Evolutionary conservation across 2,888 invertebrate genomes (phyloP), one percentile per base, ranked within the genome.

Genomic region (Cerceris ruficornis): DNA sequence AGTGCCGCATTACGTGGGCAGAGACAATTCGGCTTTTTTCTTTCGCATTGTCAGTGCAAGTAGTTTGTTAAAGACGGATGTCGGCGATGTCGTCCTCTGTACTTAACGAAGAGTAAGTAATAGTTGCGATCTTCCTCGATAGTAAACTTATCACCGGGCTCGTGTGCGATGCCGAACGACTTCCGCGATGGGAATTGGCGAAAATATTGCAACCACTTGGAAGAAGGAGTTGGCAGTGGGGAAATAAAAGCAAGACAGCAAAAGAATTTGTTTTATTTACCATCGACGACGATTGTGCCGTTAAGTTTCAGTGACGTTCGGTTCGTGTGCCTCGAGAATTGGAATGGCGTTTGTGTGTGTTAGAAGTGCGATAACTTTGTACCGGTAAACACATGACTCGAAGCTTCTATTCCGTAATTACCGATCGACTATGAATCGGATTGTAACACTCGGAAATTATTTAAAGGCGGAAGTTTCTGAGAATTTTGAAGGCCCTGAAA

Each of bases 101-200:
- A 62, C 66, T 77, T 75, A 75, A 82, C 64, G 77, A 85, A 60
- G 68, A 80, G 85, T 86, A 80, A 86, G 86, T 84, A 83, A 69
- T 60, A 61, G 52, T 81, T 57, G 70, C 50, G 58, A 60, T 68
- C 43, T 69, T 78, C 15, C 13, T n/a, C 28, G 4, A 2, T 11
- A 67, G 43, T 41, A 59, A 15, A 69, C 2, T 42, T n/a, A 17
- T 28, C 28, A 46, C 46, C 42, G n/a, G 7, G 13, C 58, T 55
- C 49, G 8, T 62, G 8, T 62, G 9, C n/a, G 9, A 67, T 60
- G 11, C 7, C 61, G 41, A 67, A 62, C 54, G 11, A 68, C 64
- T 79, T 82, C 54, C 55, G 62, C 41, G 55, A 39, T 64, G 59
- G 70, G 58, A 75, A 81, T 55, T 69, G 46, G 6, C 49, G 1